Evolutionary conservation across 2,888 invertebrate genomes (phyloP).

Genomic region (Crioceris asparagi): DNA sequence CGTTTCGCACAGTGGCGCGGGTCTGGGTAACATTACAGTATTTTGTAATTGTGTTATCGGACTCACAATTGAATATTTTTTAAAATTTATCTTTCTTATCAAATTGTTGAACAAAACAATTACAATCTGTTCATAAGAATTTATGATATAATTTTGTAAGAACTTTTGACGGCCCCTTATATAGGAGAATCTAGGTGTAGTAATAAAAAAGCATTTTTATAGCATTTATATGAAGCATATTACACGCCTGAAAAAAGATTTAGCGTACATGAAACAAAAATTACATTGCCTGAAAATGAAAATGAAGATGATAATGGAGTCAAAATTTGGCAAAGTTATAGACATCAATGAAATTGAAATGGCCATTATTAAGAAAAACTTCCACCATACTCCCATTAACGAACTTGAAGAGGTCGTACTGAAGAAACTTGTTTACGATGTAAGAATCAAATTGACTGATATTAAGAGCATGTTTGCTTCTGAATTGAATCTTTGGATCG

Average conservation of each 20-base stretch:
- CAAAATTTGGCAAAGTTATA: constrained; percentile 47
- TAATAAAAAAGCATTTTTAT: too few species aligned
- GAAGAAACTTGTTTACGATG: constrained; percentile 43
- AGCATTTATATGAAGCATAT: constrained; percentile 59
- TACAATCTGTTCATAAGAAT: too few species aligned
- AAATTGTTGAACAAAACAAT: too few species aligned
- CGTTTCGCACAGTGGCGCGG: too few species aligned
- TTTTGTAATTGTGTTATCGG: too few species aligned
- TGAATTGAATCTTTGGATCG: constrained; percentile 37
- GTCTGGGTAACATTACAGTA: too few species aligned
- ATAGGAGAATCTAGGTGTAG: too few species aligned
- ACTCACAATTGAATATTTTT: too few species aligned
- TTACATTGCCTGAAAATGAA: constrained; percentile 47
- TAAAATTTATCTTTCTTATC: too few species aligned
- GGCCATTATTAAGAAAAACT: constrained; percentile 39
- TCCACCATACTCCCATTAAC: constrained; percentile 43
- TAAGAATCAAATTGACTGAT: constrained; percentile 41
- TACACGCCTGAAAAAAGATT: constrained; percentile 58
- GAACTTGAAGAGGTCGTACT: constrained; percentile 48
- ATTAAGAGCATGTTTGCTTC: constrained; percentile 38
- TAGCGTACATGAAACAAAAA: constrained; percentile 52
- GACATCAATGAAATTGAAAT: constrained; percentile 45
- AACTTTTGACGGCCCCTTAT: too few species aligned
- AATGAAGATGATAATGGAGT: constrained; percentile 41
- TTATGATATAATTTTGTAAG: too few species aligned